These are phyloP conservation scores for Mormyrus proboscirostris DNA, from an alignment of 2,797 vertebrate genomes.

Conservation along the genomic window DNA sequence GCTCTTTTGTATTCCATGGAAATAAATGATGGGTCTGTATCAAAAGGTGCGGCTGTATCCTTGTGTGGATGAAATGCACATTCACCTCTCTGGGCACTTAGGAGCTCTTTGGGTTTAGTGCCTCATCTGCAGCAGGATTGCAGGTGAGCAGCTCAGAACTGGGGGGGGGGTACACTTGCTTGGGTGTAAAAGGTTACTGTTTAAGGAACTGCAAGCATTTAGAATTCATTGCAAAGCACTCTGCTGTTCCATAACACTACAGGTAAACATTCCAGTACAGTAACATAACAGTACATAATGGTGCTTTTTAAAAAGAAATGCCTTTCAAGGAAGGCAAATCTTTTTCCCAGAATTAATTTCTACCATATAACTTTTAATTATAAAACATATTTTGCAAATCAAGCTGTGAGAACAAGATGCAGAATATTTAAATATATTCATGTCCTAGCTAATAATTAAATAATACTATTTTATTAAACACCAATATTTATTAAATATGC, in stretches of 20 bases:
- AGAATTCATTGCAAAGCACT: not conserved
- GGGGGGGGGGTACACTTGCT: not conserved
- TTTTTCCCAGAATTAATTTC: not conserved
- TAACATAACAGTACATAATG: not conserved
- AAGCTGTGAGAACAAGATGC: not conserved
- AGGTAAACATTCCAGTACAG: not conserved
- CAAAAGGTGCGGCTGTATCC: not conserved
- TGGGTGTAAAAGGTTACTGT: not conserved
- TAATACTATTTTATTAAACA: not conserved
- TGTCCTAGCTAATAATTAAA: not conserved
- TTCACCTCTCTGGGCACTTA: not conserved
- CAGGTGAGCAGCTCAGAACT: not conserved
- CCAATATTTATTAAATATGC: not conserved
- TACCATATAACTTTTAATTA: not conserved
- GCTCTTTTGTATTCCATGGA: not conserved
- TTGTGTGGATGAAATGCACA: not conserved
- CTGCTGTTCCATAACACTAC: not conserved
- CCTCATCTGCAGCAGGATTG: not conserved
- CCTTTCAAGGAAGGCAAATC: not conserved
- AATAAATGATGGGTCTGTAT: not conserved
- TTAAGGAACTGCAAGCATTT: not conserved
- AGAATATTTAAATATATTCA: not conserved
- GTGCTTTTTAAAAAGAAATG: not conserved
- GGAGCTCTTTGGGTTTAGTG: not conserved
- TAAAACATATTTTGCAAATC: not conserved